These are phyloP conservation scores for Sus scrofa DNA, from an alignment of 2,113 vertebrate genomes.

Conservation along the genomic window DNA sequence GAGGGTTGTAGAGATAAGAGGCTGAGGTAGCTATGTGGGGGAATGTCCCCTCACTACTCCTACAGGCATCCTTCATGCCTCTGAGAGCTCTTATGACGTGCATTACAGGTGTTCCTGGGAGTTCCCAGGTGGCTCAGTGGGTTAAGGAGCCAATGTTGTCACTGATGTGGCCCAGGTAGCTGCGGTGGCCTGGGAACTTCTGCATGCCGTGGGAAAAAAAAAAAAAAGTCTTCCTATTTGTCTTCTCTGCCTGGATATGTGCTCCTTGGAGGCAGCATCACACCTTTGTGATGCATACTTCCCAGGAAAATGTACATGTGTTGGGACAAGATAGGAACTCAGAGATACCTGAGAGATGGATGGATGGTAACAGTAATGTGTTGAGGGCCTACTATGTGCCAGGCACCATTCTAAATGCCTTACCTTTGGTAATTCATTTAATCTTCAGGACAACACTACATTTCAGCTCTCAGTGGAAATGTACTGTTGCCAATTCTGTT, in stretches of 20 bases:
- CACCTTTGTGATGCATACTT: neutral
- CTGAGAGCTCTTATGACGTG: neutral
- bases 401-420: neutral
- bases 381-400: neutral
- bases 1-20: neutral
- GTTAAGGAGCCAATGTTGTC: no score
- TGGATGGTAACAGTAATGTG: neutral
- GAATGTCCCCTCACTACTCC: neutral
- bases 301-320: neutral
- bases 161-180: no score
- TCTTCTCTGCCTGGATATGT: neutral
- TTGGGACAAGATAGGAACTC: neutral
- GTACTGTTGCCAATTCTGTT: neutral
- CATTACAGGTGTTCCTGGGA: neutral
- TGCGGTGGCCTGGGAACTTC: no score
- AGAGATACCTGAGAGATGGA: neutral
- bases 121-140: no score
- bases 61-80: neutral
- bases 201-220: no score
- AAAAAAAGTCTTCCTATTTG: no score
- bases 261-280: neutral
- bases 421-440: neutral
- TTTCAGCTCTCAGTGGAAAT: neutral
- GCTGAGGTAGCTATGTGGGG: neutral
- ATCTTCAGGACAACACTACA: neutral